These are phyloP conservation scores for Rhabditophanes sp. DNA, from an alignment of 2,888 invertebrate genomes.

Conservation along the genomic window DNA sequence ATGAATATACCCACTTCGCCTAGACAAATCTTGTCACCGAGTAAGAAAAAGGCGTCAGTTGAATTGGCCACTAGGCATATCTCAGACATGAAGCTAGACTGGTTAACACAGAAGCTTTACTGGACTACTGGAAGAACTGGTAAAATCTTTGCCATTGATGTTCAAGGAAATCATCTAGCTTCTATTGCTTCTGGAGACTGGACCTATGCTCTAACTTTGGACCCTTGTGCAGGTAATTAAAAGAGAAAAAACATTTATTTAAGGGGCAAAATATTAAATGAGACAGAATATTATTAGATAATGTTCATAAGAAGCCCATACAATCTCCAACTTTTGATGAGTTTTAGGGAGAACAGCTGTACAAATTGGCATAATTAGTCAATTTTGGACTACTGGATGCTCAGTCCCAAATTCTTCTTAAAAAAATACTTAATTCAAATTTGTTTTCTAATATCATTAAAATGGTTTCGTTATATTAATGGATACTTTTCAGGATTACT, in stretches of 20 bases:
- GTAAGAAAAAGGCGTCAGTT: conserved; percentile 12
- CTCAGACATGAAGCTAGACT: conserved; percentile 56
- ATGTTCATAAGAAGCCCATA: neutral
- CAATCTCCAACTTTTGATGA: neutral
- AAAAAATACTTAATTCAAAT: no score
- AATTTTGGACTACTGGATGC: no score
- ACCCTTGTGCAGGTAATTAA: conserved; percentile 94
- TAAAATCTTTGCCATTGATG: conserved; percentile 73
- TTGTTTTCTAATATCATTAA: no score
- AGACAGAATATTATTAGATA: no score
- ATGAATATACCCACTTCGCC: conserved; percentile 40
- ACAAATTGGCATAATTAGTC: no score
- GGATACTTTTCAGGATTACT: no score
- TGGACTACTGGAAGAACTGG: conserved; percentile 92
- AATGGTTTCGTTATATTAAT: no score
- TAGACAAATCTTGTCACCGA: conserved; percentile 28
- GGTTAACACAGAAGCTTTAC: conserved; percentile 90
- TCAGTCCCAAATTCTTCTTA: no score
- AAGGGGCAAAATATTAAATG: no score
- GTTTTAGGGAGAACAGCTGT: conserved; percentile 4
- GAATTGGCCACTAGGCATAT: conserved; percentile 27
- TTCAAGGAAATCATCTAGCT: conserved; percentile 59
- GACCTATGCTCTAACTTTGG: conserved; percentile 80
- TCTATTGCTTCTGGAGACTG: conserved; percentile 71
- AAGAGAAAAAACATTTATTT: conserved; percentile 50